Conservation (phyloP, 2,113 vertebrate genomes). For the Xiphophorus hellerii region DNA sequence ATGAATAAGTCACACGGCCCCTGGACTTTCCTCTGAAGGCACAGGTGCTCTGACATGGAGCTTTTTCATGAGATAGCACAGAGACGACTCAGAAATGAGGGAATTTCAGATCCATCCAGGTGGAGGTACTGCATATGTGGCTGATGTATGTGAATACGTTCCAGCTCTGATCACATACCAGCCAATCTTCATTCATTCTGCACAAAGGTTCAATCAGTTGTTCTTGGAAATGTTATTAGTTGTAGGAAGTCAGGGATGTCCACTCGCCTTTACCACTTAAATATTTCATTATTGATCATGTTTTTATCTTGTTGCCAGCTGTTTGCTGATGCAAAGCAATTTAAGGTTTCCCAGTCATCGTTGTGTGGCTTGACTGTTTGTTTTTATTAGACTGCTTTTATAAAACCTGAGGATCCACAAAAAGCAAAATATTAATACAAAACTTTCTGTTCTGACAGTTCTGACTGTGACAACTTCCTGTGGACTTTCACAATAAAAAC, state of each 20-base stretch:
- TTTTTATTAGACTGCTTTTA: too few species aligned
- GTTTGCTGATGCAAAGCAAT: too few species aligned
- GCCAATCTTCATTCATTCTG: slow-evolving; percentile 58
- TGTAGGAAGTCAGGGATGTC: not conserved
- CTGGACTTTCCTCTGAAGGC: slow-evolving; percentile 80
- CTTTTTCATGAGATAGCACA: slow-evolving; percentile 74
- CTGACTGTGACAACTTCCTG: not conserved
- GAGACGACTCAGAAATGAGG: slow-evolving; percentile 71
- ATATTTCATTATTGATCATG: not conserved
- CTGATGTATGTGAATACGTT: slow-evolving; percentile 39
- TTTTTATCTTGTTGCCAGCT: too few species aligned
- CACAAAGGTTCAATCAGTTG: slow-evolving; percentile 44
- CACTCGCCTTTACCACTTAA: not conserved
- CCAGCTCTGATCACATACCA: slow-evolving; percentile 53
- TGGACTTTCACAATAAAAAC: not conserved
- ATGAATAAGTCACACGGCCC: slow-evolving; percentile 81
- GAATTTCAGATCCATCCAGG: slow-evolving; percentile 66
- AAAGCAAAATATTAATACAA: too few species aligned
- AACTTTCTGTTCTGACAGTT: not conserved
- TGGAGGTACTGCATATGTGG: slow-evolving; percentile 31
- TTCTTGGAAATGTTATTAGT: slow-evolving; percentile 33
- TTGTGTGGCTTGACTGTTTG: too few species aligned
- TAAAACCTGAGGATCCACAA: too few species aligned
- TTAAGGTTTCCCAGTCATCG: too few species aligned
- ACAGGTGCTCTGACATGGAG: slow-evolving; percentile 68